These are phyloP conservation scores for Drosophila elegans DNA, from an alignment of 1,140 invertebrate genomes.

Conservation along the genomic window DNA sequence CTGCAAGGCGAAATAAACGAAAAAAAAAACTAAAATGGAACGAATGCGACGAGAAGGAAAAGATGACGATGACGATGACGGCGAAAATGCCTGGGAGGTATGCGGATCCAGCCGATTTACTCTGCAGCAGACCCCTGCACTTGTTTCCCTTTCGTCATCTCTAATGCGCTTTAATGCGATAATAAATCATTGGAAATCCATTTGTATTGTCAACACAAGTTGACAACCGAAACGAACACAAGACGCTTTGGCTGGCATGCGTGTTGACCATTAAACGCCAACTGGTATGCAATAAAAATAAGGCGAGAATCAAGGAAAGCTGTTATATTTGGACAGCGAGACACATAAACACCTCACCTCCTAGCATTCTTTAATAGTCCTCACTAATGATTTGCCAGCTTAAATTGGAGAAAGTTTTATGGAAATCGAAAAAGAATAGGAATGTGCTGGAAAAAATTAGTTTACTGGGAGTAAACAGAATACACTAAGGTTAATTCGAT, in stretches of 20 bases:
- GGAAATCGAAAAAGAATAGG: neutral
- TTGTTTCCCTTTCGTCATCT: conserved; percentile 17
- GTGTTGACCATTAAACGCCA: conserved; percentile 63
- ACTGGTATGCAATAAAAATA: conserved; percentile 64
- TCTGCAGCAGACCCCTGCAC: neutral
- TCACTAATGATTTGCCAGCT: conserved; percentile 47
- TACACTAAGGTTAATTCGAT: neutral
- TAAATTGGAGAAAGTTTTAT: neutral
- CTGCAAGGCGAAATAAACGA: conserved; percentile 35
- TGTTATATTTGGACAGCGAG: conserved; percentile 57
- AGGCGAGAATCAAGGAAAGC: conserved; percentile 39
- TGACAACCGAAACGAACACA: conserved; percentile 54
- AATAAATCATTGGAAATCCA: conserved; percentile 83
- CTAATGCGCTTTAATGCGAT: conserved; percentile 81
- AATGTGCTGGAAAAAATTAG: neutral
- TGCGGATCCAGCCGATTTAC: conserved; percentile 15
- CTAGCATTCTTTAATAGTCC: conserved; percentile 4
- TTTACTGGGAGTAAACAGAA: neutral
- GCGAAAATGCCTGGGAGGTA: conserved; percentile 26
- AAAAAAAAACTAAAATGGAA: neutral
- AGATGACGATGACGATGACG: conserved; percentile 14
- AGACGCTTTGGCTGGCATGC: conserved; percentile 56
- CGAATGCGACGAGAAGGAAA: conserved; percentile 5
- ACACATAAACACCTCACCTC: conserved; percentile 64
- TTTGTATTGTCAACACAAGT: conserved; percentile 83